phyloP scores from a whole-genome alignment of 1,140 invertebrate genomes.

The Uloborus diversus region DNA sequence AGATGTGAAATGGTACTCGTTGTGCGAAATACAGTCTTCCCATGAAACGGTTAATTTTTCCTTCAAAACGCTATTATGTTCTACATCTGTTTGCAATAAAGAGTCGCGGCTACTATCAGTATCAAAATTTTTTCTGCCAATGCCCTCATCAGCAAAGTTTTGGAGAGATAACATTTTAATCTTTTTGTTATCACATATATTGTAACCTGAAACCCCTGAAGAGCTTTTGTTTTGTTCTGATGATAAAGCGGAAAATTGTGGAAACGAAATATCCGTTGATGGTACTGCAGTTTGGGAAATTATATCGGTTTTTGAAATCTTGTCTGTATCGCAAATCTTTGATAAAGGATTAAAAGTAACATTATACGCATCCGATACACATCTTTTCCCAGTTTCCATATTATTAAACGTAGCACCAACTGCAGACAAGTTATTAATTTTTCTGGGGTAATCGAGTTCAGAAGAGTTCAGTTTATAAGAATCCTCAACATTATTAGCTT shows the following conservation, averaged over 20 bases:
- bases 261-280: not conserved
- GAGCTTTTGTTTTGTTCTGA: slow-evolving; percentile 7
- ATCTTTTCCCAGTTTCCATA: not conserved
- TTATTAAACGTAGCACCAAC: not conserved
- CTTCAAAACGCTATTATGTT: slow-evolving; percentile 5
- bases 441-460: not conserved
- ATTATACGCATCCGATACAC: not conserved
- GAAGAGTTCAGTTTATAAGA: no score
- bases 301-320: no score
- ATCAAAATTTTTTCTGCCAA: slow-evolving; percentile 4
- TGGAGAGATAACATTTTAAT: not conserved
- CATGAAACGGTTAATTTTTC: slow-evolving; percentile 50
- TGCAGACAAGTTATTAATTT: slow-evolving; percentile 4
- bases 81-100: not conserved
- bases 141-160: slow-evolving; percentile 4
- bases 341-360: not conserved
- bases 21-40: slow-evolving; percentile 36
- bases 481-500: no score
- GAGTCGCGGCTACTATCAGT: slow-evolving; percentile 26
- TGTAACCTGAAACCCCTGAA: not conserved
- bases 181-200: not conserved
- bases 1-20: not conserved
- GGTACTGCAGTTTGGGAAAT: no score
- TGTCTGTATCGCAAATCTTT: not conserved
- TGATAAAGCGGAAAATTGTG: not conserved